Evolutionary conservation across 1,140 invertebrate species (phyloP).

Genomic region (Lepidurus apus): DNA sequence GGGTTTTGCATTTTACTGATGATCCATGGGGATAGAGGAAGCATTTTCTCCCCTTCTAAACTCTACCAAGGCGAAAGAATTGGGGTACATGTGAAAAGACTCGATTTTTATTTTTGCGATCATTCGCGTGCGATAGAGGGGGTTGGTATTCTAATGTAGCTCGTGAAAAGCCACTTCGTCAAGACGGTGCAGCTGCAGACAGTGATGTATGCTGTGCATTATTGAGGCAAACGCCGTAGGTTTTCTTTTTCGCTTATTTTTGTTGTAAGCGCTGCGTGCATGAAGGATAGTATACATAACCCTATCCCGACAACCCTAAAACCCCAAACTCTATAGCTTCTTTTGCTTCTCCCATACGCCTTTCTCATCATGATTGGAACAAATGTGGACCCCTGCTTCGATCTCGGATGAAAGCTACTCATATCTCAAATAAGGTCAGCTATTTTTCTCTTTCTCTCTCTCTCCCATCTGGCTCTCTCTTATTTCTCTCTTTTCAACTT

Average conservation of each 20-base stretch:
- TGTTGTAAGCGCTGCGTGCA: background rate
- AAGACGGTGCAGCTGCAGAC: background rate
- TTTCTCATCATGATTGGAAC: background rate
- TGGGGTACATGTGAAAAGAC: background rate
- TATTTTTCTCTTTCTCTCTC: background rate
- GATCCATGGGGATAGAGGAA: too few species aligned
- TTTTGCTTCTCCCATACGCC: background rate
- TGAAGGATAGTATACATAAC: background rate
- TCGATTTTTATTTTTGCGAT: background rate
- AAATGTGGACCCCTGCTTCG: constrained; percentile 8
- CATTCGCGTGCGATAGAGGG: background rate
- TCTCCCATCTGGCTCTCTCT: background rate
- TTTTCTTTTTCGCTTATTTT: background rate
- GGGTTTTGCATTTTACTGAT: too few species aligned
- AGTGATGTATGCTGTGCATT: constrained; percentile 17
- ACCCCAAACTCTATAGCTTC: background rate
- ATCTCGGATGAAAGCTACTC: constrained; percentile 2
- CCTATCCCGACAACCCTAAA: background rate
- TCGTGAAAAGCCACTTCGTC: constrained; percentile 18
- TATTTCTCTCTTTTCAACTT: background rate
- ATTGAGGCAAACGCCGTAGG: constrained; percentile 16
- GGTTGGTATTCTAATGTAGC: constrained; percentile 13
- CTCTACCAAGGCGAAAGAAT: background rate
- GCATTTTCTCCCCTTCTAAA: background rate
- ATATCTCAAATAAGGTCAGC: background rate